Percentiles rank a stretch among this genome's conserved stretches.
phyloP scores from a whole-genome alignment of 2,888 invertebrate genomes.

The Hedya salicella region DNA sequence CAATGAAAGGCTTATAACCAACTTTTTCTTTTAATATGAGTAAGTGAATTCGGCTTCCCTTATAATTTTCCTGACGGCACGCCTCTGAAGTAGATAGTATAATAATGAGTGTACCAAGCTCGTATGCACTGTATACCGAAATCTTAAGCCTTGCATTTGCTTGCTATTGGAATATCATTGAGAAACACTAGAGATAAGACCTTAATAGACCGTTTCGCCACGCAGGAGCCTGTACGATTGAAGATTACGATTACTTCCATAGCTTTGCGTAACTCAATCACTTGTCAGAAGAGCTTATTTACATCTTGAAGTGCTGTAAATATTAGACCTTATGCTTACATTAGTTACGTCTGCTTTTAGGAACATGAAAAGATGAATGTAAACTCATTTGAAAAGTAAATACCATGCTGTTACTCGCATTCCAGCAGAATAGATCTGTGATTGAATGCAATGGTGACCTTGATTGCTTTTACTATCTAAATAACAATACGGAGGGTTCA shows the following conservation, averaged over 20 bases:
- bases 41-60: no score
- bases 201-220: conserved; percentile 27
- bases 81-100: no score
- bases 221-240: conserved; percentile 28
- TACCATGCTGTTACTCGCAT: conserved; percentile 6
- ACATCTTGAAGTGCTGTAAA: not conserved
- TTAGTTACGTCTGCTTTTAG: not conserved
- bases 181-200: conserved; percentile 20
- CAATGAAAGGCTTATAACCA: no score
- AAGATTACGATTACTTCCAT: conserved; percentile 35
- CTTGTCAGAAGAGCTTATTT: not conserved
- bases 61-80: no score
- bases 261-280: conserved; percentile 27
- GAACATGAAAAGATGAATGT: not conserved
- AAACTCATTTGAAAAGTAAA: not conserved
- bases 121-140: no score
- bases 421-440: conserved; percentile 26
- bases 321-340: not conserved
- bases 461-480: conserved; percentile 15
- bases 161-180: conserved; percentile 6
- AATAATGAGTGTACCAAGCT: no score
- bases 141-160: not conserved
- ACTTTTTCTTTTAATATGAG: no score
- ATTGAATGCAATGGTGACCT: conserved; percentile 35
- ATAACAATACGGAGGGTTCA: not conserved